Percentiles rank a stretch among this genome's conserved stretches.
Evolutionary conservation across 2,797 vertebrate species (phyloP).

Genomic region (Otolemur crassicaudatus): DNA sequence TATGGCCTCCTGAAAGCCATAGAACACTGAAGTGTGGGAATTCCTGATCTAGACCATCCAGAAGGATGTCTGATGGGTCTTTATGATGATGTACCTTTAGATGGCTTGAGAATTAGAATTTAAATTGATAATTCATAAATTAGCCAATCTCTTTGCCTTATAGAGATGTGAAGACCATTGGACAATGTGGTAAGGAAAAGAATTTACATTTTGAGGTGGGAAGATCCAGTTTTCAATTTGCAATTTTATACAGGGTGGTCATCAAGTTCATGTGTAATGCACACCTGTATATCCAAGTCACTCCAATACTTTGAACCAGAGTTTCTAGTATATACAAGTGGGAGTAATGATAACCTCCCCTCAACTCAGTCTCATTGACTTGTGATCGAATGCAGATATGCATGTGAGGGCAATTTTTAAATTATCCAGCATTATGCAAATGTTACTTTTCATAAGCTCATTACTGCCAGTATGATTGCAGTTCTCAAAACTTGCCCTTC

Average conservation of each 20-base stretch:
- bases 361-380: background rate
- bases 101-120: background rate
- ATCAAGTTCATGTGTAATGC: no score
- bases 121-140: background rate
- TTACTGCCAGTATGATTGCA: background rate
- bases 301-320: background rate
- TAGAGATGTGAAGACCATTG: background rate
- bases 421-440: background rate
- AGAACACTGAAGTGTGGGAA: background rate
- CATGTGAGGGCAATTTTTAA: background rate
- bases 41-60: background rate
- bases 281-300: background rate
- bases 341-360: background rate
- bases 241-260: background rate
- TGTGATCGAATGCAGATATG: background rate
- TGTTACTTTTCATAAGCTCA: slow-evolving; percentile 29
- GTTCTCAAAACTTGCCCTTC: slow-evolving; percentile 32
- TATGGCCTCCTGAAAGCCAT: no score
- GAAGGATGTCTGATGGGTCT: background rate
- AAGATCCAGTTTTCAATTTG: slow-evolving; percentile 40
- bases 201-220: slow-evolving; percentile 4
- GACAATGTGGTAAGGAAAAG: background rate
- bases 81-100: background rate
- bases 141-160: background rate
- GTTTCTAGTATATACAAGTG: slow-evolving; percentile 9